Base-by-base conservation (phyloP, 2,888 invertebrate species). In the Drosophila kanekoi region DNA sequence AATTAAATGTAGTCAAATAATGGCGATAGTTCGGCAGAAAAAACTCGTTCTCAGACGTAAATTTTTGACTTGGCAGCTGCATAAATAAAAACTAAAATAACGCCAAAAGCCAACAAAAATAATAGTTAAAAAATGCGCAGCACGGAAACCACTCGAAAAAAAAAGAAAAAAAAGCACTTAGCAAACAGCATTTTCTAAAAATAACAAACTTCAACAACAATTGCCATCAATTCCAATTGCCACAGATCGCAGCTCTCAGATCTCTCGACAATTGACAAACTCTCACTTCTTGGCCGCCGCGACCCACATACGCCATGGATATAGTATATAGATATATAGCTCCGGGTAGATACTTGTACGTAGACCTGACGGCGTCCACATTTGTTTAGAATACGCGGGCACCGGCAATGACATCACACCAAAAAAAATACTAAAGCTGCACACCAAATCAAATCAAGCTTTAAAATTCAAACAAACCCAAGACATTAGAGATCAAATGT, bases 201-300 rank as follows among this genome's bases (percentile, higher is more conserved):
- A 81, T 68, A 81, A 78, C 76, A 80, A 69, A 77, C 72, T 69
- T 69, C 72, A 81, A 73, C 81, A 63, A 79, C 79, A 78, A 79
- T 70, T 79, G 67, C 79, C 71, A 79, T 66, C 71, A 79, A 76
- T 76, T 84, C 64, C 67, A 80, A 82, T 74, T 85, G 86, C 83
- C 72, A 54, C 35, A 66, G 70, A 72, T 57, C 65, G 53, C 58
- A 60, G 68, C 73, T 65, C 74, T 56, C 49, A 43, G 48, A 59
- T 57, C 59, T 44, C 47, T 52, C 58, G 52, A 28, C 48, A 87
- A 82, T 84, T 87, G 82, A 87, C 82, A 87, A 85, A 67, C 80
- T 82, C 58, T 52, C 69, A 67, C 75, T 77, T 61, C 48, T 64
- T 44, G 45, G 43, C 37, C 43, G 54, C 45, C 52, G 56, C 84